Evolutionary conservation across 2,888 invertebrate species (phyloP).

Genomic region (Pharmacophagus antenor): DNA sequence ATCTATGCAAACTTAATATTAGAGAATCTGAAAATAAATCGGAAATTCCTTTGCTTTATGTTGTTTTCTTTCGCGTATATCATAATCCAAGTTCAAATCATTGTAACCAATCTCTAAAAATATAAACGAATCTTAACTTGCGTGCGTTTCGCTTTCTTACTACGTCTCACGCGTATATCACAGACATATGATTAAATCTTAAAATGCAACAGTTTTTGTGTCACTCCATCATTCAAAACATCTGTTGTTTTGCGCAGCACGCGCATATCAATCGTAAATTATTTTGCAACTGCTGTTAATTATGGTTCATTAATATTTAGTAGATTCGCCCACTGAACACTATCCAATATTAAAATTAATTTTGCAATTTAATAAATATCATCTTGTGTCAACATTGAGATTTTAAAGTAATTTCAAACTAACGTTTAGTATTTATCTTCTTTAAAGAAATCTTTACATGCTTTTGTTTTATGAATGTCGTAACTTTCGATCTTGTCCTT

Average conservation of each 20-base stretch:
- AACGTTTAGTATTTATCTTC: too few relatives aligned
- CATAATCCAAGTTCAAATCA: not conserved
- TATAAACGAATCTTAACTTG: constrained; percentile 2
- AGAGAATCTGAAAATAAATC: not conserved
- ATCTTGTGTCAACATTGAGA: not conserved
- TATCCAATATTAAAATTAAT: not conserved
- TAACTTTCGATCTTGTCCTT: too few relatives aligned
- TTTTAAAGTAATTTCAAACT: too few relatives aligned
- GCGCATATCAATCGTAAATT: constrained; percentile 32
- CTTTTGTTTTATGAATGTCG: too few relatives aligned
- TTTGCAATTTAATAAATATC: not conserved
- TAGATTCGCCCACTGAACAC: not conserved
- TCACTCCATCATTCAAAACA: constrained; percentile 35
- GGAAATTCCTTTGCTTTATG: not conserved
- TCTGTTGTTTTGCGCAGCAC: constrained; percentile 39
- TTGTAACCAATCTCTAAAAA: not conserved
- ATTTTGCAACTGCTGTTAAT: constrained; percentile 30
- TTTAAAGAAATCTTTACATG: too few relatives aligned
- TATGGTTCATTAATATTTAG: constrained; percentile 24
- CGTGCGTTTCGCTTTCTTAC: constrained; percentile 59
- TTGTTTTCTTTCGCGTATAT: not conserved
- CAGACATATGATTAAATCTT: constrained; percentile 46
- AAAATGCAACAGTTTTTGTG: constrained; percentile 42
- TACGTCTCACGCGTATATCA: constrained; percentile 35
- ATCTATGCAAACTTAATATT: too few relatives aligned